phyloP scores from a whole-genome alignment of 1,140 invertebrate genomes.

The Drosophila suzukii region DNA sequence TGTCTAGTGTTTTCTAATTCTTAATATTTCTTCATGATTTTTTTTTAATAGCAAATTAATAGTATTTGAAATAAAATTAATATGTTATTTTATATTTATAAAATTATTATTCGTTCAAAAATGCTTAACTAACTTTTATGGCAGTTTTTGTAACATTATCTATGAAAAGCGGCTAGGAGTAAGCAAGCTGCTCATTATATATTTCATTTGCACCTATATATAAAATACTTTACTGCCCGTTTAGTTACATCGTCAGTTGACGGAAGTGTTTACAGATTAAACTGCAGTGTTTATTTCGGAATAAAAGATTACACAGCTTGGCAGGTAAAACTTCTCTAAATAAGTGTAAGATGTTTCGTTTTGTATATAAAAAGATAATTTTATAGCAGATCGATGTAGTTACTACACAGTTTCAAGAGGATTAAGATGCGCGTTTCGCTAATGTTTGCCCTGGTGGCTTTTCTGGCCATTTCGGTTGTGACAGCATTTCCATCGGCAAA shows the following conservation, averaged over 20 bases:
- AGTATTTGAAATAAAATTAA: too few relatives aligned
- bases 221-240: neutral
- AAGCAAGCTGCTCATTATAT: neutral
- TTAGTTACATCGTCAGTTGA: neutral
- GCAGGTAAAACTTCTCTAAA: neutral
- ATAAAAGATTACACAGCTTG: constrained; percentile 6
- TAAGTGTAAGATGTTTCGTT: too few relatives aligned
- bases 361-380: constrained; percentile 2
- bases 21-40: neutral
- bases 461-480: constrained; percentile 4
- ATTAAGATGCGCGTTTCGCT: constrained; percentile 9
- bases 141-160: neutral
- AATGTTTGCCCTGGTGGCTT: neutral
- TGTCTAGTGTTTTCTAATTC: neutral
- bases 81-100: too few relatives aligned
- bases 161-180: neutral
- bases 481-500: neutral
- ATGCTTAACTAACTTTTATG: neutral
- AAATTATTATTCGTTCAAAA: neutral
- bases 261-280: neutral
- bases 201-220: neutral
- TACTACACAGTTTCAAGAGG: neutral
- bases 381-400: neutral
- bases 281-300: neutral
- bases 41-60: too few relatives aligned